phyloP scores from a whole-genome alignment of 2,113 vertebrate species.

The Gymnarchus niloticus region DNA sequence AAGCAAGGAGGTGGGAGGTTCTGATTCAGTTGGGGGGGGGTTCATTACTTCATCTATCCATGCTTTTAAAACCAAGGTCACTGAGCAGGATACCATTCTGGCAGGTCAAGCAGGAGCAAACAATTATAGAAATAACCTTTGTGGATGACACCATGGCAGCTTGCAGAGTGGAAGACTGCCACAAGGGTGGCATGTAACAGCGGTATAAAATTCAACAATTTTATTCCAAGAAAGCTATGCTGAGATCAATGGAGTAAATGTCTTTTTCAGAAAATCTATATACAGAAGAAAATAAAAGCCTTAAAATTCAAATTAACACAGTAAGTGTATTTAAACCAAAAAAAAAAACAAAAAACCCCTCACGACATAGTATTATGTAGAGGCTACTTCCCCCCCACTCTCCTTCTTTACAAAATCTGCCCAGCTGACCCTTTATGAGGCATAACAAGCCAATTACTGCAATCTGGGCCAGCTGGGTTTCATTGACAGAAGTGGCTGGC shows the following conservation, averaged over 20 bases:
- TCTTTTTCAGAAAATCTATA: not conserved
- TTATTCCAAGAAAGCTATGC: not conserved
- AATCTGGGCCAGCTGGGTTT: not conserved
- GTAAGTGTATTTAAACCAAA: too few relatives aligned
- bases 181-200: too few relatives aligned
- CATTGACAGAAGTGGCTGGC: not conserved
- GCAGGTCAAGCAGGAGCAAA: conserved; percentile 48
- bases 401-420: not conserved
- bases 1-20: conserved; percentile 29
- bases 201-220: too few relatives aligned
- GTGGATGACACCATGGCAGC: conserved; percentile 28
- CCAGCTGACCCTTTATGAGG: not conserved
- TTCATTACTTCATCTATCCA: conserved; percentile 47
- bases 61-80: conserved; percentile 49
- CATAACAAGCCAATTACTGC: not conserved
- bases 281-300: not conserved
- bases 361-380: too few relatives aligned
- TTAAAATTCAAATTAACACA: too few relatives aligned
- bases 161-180: not conserved
- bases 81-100: conserved; percentile 29
- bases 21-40: too few relatives aligned
- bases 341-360: too few relatives aligned
- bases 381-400: not conserved
- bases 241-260: not conserved
- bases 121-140: conserved; percentile 70